These are phyloP conservation scores for Gymnosoma rotundatum DNA, from an alignment of 2,888 invertebrate genomes.

Conservation along the genomic window DNA sequence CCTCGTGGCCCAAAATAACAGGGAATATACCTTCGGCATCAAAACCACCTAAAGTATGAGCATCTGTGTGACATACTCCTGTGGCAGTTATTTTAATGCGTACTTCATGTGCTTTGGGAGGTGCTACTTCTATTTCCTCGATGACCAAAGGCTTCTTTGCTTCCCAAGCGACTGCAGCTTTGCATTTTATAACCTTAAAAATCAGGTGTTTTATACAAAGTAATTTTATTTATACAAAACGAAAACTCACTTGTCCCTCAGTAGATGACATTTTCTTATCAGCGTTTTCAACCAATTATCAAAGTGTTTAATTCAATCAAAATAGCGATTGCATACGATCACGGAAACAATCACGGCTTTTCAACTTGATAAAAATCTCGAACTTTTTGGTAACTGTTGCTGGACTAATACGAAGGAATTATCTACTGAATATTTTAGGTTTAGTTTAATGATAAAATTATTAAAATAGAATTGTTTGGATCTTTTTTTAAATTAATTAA, in stretches of 20 bases:
- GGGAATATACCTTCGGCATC: slow-evolving; percentile 97
- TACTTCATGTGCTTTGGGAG: slow-evolving; percentile 96
- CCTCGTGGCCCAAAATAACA: slow-evolving; percentile 97
- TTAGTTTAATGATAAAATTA: too few species aligned
- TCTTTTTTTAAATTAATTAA: too few species aligned
- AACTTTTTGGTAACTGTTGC: too few species aligned
- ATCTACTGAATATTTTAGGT: too few species aligned
- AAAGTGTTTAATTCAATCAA: not conserved
- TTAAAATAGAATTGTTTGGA: too few species aligned
- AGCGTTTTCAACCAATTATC: not conserved
- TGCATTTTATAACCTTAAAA: slow-evolving; percentile 91
- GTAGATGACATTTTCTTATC: slow-evolving; percentile 70
- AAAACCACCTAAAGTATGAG: slow-evolving; percentile 92
- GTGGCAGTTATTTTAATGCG: slow-evolving; percentile 90
- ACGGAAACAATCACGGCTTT: too few species aligned
- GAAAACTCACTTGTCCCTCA: slow-evolving; percentile 75
- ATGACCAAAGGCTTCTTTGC: slow-evolving; percentile 93
- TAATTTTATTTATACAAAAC: not conserved
- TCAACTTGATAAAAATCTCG: too few species aligned
- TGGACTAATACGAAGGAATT: too few species aligned
- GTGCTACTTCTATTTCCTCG: slow-evolving; percentile 96
- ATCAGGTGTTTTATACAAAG: not conserved
- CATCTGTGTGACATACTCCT: slow-evolving; percentile 95
- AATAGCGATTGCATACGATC: not conserved
- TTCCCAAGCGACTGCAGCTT: slow-evolving; percentile 98